Base-by-base conservation (phyloP, 2,113 vertebrate species). In the Tachysurus vachellii region DNA sequence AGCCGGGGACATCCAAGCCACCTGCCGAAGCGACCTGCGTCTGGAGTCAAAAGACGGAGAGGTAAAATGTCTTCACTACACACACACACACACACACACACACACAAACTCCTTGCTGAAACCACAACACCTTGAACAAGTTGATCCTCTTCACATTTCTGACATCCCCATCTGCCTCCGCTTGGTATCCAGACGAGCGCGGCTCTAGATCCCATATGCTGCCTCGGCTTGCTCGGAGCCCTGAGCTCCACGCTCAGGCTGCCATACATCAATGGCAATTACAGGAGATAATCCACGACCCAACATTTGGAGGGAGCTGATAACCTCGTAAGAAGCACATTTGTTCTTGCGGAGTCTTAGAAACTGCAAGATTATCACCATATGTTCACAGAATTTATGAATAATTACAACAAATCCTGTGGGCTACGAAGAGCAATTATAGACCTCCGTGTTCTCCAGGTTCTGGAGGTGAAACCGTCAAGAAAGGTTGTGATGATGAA, bases 21-120 rank as follows among this genome's bases (percentile, higher is more conserved):
- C 96, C 0, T 99, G 98, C 94, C 96, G 97, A 93, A 98, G 96
- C 31, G 98, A 99, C 94, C 95, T 99, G 91, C 95, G 96, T 62
- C 96, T 99, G 95, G 97, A 99, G 94, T 99, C 98, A 92, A 98
- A 98, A 96, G 98, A 99, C 0, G 98, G 98, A 95, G 98, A 98
- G 97, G 98, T 99, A 91, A 91, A 91, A 0, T 82, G 26, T 84
- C 23, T 61, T 81, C 47, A 36, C 54, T 36, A 57, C 71, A 75
- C 84, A 36, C 83, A 50, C 44, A 56, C 28, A 16, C 70, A 66
- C 54, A 71, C 62, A 19, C 61, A 81, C 28, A 61, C 36, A 71
- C 61, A 56, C 80, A 83, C 81, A 84, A 23, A 47, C 73, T 12
- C 10, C 1, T 31, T 70, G 47, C 36, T 77, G 50, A 73, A 62